Evolutionary conservation across 2,797 vertebrate genomes (phyloP).

Genomic region (Anguilla megastoma): DNA sequence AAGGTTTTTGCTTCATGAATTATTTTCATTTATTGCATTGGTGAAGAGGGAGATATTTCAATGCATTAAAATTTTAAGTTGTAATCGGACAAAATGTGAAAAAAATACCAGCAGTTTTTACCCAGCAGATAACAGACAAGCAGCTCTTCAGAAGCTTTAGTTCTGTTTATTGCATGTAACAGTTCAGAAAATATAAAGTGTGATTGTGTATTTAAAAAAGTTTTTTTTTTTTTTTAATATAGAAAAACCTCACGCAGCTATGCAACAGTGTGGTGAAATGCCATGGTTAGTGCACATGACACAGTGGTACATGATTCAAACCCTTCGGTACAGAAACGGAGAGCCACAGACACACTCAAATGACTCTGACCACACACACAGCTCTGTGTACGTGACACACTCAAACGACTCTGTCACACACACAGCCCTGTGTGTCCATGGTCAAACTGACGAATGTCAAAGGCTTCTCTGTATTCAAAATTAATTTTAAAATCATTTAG

Average conservation of each 20-base stretch:
- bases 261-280: slow-evolving; percentile 34
- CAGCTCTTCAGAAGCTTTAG: slow-evolving; percentile 59
- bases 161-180: slow-evolving; percentile 93
- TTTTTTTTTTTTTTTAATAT: not conserved
- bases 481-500: not conserved
- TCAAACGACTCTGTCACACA: too few species aligned
- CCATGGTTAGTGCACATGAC: slow-evolving; percentile 23
- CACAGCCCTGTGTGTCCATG: not conserved
- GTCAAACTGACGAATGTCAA: slow-evolving; percentile 8
- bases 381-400: too few species aligned
- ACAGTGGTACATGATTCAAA: slow-evolving; percentile 16
- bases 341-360: not conserved
- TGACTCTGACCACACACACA: too few species aligned
- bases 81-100: not conserved
- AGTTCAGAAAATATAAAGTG: slow-evolving; percentile 90
- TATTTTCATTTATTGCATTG: not conserved
- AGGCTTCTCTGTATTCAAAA: not conserved
- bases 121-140: slow-evolving; percentile 9
- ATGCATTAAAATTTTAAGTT: not conserved
- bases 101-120: not conserved
- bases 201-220: slow-evolving; percentile 76
- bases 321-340: not conserved
- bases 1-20: not conserved
- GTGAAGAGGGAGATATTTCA: not conserved
- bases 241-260: slow-evolving; percentile 33